Base-by-base conservation (phyloP, 1,140 invertebrate genomes). In the Caenorhabditis brenneri region DNA sequence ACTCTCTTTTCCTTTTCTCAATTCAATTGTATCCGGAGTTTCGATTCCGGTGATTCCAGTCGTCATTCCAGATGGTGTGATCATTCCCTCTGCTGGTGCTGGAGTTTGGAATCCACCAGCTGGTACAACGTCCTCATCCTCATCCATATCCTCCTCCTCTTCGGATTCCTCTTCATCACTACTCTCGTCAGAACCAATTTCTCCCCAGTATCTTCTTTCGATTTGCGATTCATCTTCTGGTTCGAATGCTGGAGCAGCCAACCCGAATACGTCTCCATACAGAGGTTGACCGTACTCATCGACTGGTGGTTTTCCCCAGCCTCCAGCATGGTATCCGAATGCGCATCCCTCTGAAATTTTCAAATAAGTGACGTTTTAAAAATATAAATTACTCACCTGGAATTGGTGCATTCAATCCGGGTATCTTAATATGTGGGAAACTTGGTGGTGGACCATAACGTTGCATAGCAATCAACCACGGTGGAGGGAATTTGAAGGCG, bases 251-350 rank as follows among this genome's bases (percentile, higher is more conserved):
- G 86, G 55, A 9, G 79, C 90, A 27, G 88, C 83, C 22, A 90
- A 46, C 22, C 97, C 97, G 91, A 99, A 99, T 0, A 99, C 98
- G 92, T 99, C 98, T 10, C 98, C 98, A 91, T 99, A 99, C 0
- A 99, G 92, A 0, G 98, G 98, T 91, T 97, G 95, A 22, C 98
- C 97, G 86, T 94, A 94, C 92, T 99, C 97, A 92, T 99, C 97
- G 0, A 99, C 98, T 1, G 98, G 98, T n/a, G 98, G 98, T 92
- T 99, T 99, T 79, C 97, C 97, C 97, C 97, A 99, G 65, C 97
- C 97, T 2, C 96, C 97, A 2, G 97, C 97, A 93, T 99, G 97
- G 91, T 99, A 99, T 36, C 97, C 97, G 92, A 99, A 99, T 0
- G 96, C 95, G 91, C 97, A 99, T 9, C 95, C 95, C 87, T 99